These are phyloP conservation scores for Drosophila fuyamai DNA, from an alignment of 1,140 invertebrate species.

Conservation along the genomic window DNA sequence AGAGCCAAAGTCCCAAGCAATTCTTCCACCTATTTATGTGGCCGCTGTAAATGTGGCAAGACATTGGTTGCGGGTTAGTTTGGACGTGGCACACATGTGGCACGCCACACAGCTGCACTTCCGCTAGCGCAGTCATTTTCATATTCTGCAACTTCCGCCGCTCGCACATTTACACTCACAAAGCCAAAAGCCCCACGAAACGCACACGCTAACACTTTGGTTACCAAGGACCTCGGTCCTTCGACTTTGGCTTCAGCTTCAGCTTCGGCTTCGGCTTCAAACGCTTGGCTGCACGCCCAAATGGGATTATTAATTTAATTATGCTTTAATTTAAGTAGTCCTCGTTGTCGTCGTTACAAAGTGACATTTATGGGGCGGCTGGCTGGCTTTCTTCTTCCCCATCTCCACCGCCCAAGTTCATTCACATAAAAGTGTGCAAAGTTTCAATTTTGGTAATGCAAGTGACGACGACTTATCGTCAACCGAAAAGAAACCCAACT, in stretches of 20 bases:
- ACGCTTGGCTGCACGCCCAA: constrained; percentile 69
- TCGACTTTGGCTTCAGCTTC: constrained; percentile 2
- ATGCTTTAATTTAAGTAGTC: constrained; percentile 83
- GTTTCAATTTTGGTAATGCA: constrained; percentile 77
- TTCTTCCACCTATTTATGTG: constrained; percentile 39
- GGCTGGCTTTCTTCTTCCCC: neutral
- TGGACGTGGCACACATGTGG: constrained; percentile 69
- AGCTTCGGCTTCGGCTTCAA: constrained; percentile 11
- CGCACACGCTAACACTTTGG: constrained; percentile 14
- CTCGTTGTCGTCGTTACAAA: constrained; percentile 66
- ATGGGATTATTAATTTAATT: constrained; percentile 84
- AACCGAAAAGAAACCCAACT: constrained; percentile 60
- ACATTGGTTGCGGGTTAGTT: constrained; percentile 56
- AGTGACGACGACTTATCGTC: constrained; percentile 68
- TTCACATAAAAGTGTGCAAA: constrained; percentile 55
- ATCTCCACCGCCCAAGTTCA: constrained; percentile 9
- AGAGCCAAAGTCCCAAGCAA: neutral
- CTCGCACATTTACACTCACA: constrained; percentile 26
- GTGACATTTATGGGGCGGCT: constrained; percentile 59
- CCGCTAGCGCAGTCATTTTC: constrained; percentile 82
- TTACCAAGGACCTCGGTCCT: constrained; percentile 7
- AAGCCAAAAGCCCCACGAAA: neutral
- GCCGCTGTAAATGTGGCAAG: constrained; percentile 56
- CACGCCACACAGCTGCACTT: constrained; percentile 82
- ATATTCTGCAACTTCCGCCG: constrained; percentile 78